These are phyloP conservation scores for Acanthaster planci DNA, from an alignment of 35 echinoderm and acorn worm genomes.

Conservation along the genomic window DNA sequence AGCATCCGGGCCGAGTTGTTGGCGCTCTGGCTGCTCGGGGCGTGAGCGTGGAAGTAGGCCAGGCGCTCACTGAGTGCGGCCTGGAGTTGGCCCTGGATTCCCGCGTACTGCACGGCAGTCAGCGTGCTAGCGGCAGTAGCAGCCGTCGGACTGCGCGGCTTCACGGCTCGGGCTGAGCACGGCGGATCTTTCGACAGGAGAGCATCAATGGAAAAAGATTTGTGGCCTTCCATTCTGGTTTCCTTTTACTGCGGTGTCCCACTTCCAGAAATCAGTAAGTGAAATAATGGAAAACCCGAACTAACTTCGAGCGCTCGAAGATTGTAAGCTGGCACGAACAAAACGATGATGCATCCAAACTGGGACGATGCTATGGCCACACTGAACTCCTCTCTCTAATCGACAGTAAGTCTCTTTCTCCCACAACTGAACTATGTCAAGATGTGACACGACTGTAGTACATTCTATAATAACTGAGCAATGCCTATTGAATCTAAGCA, in stretches of 20 bases:
- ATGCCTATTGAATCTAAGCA: slow-evolving; percentile 11
- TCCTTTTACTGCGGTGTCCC: background rate
- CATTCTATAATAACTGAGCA: slow-evolving; percentile 20
- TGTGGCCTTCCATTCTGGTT: slow-evolving; percentile 71
- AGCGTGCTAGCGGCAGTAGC: slow-evolving; percentile 9
- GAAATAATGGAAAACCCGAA: background rate
- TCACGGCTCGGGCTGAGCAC: background rate
- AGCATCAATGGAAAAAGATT: slow-evolving; percentile 83
- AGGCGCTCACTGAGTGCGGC: slow-evolving; percentile 6
- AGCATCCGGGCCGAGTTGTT: slow-evolving; percentile 39
- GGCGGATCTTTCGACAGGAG: slow-evolving; percentile 69
- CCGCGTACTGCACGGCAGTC: slow-evolving; percentile 5
- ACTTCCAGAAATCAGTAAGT: background rate
- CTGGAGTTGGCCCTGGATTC: background rate
- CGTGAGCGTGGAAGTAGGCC: slow-evolving; percentile 33
- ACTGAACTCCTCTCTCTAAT: background rate
- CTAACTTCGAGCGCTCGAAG: no score
- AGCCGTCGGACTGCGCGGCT: background rate
- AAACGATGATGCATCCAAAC: slow-evolving; percentile 12
- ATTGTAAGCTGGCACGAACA: slow-evolving; percentile 5
- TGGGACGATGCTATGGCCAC: background rate
- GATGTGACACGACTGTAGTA: background rate
- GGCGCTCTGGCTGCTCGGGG: slow-evolving; percentile 34
- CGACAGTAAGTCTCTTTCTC: background rate
- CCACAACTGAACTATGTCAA: background rate